Evolutionary conservation across 1,140 invertebrate species (phyloP).

Genomic region (Maniola jurtina): DNA sequence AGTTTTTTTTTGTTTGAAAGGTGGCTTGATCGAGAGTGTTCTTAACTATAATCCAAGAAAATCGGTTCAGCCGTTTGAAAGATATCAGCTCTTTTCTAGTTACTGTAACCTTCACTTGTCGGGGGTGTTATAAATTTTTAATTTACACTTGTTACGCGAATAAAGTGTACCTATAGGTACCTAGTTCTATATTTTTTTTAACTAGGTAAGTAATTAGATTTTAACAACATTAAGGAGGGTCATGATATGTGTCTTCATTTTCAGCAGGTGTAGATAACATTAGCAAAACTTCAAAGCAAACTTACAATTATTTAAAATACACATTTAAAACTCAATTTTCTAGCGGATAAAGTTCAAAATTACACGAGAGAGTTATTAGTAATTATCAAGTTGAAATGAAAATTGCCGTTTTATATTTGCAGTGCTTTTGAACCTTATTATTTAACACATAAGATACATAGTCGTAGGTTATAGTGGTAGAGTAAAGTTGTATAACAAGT

Average conservation of each 20-base stretch:
- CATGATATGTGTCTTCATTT: neutral
- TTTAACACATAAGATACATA: neutral
- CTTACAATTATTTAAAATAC: neutral
- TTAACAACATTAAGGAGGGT: neutral
- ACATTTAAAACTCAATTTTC: neutral
- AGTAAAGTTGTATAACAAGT: neutral
- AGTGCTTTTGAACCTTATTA: neutral
- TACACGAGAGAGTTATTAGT: neutral
- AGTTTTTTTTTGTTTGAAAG: too few species aligned
- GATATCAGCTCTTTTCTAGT: too few species aligned
- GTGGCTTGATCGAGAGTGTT: too few species aligned
- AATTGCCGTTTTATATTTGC: conserved; percentile 1
- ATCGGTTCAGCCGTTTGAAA: too few species aligned
- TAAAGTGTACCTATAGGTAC: too few species aligned
- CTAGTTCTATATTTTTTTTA: too few species aligned
- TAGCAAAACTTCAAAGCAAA: neutral
- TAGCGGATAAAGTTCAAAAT: neutral
- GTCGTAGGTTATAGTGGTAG: too few species aligned
- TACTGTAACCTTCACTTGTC: too few species aligned
- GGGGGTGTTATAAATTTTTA: too few species aligned
- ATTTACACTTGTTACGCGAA: too few species aligned
- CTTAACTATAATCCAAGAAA: too few species aligned
- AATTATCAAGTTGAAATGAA: neutral
- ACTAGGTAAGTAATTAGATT: neutral
- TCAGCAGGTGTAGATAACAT: neutral